Evolutionary conservation across 1,140 invertebrate species (phyloP), one percentile per base, ranked within the genome.

Genomic region (Liolophura sinensis): DNA sequence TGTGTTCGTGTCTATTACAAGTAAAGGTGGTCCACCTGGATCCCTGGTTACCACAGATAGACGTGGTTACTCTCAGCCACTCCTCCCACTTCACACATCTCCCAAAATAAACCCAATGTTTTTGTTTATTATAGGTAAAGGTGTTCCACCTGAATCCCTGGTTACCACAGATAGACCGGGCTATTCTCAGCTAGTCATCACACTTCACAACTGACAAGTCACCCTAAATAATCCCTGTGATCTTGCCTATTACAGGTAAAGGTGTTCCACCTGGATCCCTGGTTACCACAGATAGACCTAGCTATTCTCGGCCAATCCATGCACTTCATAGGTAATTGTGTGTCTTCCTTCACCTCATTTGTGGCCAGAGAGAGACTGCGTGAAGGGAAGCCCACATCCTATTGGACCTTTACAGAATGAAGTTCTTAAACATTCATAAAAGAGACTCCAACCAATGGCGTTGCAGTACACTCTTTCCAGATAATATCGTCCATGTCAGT

Each of bases 141-240:
- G 88, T 92, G 9, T 86, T 89, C 68, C 91, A 88, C 79, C 86
- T 91, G 62, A 84, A 89, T 14, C 83, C 89, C 31, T 86, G 89
- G 64, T 87, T 92, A 75, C 93, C 94, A 12, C 93, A 96, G 82
- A 81, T 96, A 12, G 95, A 97, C 83, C 85, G 98, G 61, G 93
- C 92, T 1, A 92, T 99, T 77, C 85, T 98, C 31, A 93, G 91
- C 46, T 87, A 89, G 75, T 87, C 95, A 0, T 94, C 97, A 87
- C 90, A 95, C 83, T 98, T 97, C 76, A 94, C 98, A n/a, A n/a
- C n/a, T n/a, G n/a, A n/a, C n/a, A 79, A 96, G 94, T 20, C 98
- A 98, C 83, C 31, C 31, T 40, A 40, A 40, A 40, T 40, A 40
- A 40, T 3, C 31, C 31, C 31, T 9, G 31, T 40, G 9, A 5